Evolutionary conservation across 2,888 invertebrate genomes (phyloP), one percentile per base, ranked within the genome.

Genomic region (Malacosoma neustria): DNA sequence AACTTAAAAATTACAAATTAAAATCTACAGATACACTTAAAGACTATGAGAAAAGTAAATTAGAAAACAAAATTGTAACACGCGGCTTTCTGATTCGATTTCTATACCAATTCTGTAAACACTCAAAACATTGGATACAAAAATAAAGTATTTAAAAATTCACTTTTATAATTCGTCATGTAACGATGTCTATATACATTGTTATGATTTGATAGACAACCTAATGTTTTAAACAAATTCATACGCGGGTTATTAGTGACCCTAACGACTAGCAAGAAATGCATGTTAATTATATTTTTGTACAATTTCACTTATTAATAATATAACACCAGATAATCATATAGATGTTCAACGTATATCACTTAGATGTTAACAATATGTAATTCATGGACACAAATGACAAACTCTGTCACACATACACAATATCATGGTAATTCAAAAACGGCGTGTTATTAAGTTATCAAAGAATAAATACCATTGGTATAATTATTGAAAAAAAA

Each of bases 251-350:
- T 51, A 60, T 62, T 70, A 66, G 77, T 80, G 84, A 80, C 75
- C 75, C 80, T 79, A 81, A 67, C 71, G 82, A 85, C 85, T 85
- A 84, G 82, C 74, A 62, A 73, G 77, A 84, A 85, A 85, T 82
- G 81, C 81, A 80, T 70, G 68, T 72, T n/a, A 69, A 68, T 73
- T 49, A 66, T 73, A 68, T 65, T 72, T 80, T 82, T 82, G 82
- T 84, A 85, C 84, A 84, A 58, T 72, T 74, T 73, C 63, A 65
- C 82, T 76, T 84, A 84, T 62, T 61, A 84, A 72, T 84, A 84
- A 69, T 67, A 73, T 84, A 85, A 84, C 82, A 80, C 72, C 75
- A 66, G 76, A 72, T 81, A 80, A 73, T 74, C 72, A 73, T 70
- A 74, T 75, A 76, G 22, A 70, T 61, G 57, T 66, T 65, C 70